Evolutionary conservation across 2,797 vertebrate species (phyloP).

Genomic region (Xenentodon cancila): DNA sequence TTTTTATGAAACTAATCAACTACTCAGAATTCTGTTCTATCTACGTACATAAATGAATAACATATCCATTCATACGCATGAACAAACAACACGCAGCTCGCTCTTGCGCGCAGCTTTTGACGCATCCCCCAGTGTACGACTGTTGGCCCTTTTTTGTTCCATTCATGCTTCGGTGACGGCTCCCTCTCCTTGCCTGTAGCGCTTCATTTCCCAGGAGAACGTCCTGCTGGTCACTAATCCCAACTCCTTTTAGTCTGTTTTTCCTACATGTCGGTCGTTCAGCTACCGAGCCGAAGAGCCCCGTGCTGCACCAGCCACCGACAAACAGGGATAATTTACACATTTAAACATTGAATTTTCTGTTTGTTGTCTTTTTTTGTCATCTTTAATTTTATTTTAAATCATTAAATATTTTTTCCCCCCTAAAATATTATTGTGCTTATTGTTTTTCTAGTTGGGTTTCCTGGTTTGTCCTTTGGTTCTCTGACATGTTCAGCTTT

Average conservation of each 20-base stretch:
- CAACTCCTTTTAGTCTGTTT: slow-evolving; percentile 21
- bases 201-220: slow-evolving; percentile 62
- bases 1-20: slow-evolving; percentile 22
- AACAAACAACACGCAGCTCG: slow-evolving; percentile 5
- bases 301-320: no score
- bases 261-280: slow-evolving; percentile 3
- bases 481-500: no score
- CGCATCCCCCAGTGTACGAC: slow-evolving; percentile 31
- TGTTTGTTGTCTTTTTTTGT: no score
- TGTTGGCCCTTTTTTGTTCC: slow-evolving; percentile 49
- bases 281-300: slow-evolving; percentile 19
- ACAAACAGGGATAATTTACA: no score
- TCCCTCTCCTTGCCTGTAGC: slow-evolving; percentile 23
- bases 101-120: slow-evolving; percentile 19
- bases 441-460: no score
- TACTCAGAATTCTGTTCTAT: slow-evolving; percentile 9
- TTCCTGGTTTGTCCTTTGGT: no score
- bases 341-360: no score
- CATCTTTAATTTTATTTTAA: no score
- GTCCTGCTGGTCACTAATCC: slow-evolving; percentile 38
- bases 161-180: slow-evolving; percentile 46
- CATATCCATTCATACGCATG: slow-evolving; percentile 8
- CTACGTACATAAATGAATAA: slow-evolving; percentile 5
- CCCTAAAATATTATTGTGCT: no score
- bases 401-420: no score